A percentile compares a stretch with the other conserved stretches of the same genome.
These are phyloP conservation scores for Drosophila ironensis DNA, from an alignment of 1,140 invertebrate species.

Conservation along the genomic window DNA sequence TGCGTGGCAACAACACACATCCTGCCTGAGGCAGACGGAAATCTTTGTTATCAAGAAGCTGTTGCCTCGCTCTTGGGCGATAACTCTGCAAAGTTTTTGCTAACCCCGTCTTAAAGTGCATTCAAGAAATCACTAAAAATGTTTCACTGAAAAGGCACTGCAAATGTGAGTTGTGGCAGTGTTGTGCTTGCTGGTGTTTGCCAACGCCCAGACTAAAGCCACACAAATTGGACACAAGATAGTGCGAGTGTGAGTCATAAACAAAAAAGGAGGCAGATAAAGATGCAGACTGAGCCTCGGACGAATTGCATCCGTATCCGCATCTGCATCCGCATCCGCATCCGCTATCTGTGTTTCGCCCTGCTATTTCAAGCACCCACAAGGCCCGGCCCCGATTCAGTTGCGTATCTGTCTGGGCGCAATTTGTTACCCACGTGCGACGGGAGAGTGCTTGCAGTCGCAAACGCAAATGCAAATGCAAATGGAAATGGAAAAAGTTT, in stretches of 20 bases:
- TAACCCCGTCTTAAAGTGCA: too few species aligned
- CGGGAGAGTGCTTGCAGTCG: constrained; percentile 4
- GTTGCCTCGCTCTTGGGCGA: too few species aligned
- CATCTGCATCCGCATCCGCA: constrained; percentile 13
- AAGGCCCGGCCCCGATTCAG: neutral
- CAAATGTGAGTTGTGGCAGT: too few species aligned
- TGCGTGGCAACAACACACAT: too few species aligned
- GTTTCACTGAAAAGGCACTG: too few species aligned
- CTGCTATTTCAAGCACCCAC: constrained; percentile 1
- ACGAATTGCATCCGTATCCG: constrained; percentile 22
- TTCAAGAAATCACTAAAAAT: too few species aligned
- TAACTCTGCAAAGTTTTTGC: too few species aligned
- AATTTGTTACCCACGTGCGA: constrained; percentile 26
- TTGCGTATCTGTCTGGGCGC: constrained; percentile 27
- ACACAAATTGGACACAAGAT: neutral
- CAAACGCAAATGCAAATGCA: constrained; percentile 3
- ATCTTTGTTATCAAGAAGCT: too few species aligned
- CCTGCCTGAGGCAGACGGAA: too few species aligned
- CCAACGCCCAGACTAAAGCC: constrained; percentile 16
- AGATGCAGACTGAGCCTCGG: constrained; percentile 4
- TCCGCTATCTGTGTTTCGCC: constrained; percentile 7
- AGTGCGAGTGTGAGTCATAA: constrained; percentile 1
- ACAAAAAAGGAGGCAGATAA: constrained; percentile 3
- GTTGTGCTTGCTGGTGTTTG: too few species aligned
- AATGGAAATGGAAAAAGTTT: constrained; percentile 34